Evolutionary conservation across 2,888 invertebrate species (phyloP).

Genomic region (Agrochola circellaris): DNA sequence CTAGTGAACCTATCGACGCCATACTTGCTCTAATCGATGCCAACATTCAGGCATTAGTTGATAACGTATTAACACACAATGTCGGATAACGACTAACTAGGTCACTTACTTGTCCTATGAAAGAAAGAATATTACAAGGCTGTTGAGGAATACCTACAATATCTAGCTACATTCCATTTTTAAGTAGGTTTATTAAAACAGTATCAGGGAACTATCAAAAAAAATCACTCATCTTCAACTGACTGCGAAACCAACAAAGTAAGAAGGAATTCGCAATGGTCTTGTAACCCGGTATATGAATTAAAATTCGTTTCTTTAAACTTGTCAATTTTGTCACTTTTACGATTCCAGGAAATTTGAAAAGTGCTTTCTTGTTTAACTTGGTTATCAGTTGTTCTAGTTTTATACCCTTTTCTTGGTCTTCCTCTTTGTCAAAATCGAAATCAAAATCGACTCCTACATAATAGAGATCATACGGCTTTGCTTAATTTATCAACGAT

Average conservation of each 20-base stretch:
- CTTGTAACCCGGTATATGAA: neutral
- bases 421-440: neutral
- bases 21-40: neutral
- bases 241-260: neutral
- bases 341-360: neutral
- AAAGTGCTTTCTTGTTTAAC: neutral
- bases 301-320: neutral
- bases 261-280: neutral
- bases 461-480: neutral
- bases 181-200: neutral
- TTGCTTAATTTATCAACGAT: neutral
- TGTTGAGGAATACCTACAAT: neutral
- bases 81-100: neutral
- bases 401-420: neutral
- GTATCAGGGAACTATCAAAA: neutral
- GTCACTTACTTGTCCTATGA: neutral
- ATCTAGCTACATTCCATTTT: neutral
- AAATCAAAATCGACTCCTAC: neutral
- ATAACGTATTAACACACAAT: neutral
- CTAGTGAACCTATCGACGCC: neutral
- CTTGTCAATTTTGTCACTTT: neutral
- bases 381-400: neutral
- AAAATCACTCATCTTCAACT: neutral
- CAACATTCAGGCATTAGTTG: neutral
- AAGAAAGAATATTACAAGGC: neutral